Percentiles rank a stretch among this genome's conserved stretches.
These are phyloP conservation scores for Spisula subtruncata DNA, from an alignment of 2,888 invertebrate genomes.

Conservation along the genomic window DNA sequence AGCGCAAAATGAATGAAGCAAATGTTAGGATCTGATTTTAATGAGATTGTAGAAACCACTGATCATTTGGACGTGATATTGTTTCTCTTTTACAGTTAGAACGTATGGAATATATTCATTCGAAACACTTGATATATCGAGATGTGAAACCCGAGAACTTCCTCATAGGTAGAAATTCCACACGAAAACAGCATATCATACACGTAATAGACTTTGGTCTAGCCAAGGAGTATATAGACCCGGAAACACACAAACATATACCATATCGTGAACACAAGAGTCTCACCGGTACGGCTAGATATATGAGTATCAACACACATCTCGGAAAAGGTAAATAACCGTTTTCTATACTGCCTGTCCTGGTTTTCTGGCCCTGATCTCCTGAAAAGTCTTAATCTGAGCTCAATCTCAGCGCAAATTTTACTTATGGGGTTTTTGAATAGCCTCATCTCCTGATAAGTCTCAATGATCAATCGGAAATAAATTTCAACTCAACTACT, in stretches of 20 bases:
- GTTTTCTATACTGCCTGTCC: background rate
- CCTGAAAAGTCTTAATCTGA: too few relatives aligned
- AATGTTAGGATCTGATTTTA: too few relatives aligned
- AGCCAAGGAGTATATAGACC: conserved; percentile 99
- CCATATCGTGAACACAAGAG: conserved; percentile 99
- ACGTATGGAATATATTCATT: conserved; percentile 99
- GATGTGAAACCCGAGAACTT: conserved; percentile 99
- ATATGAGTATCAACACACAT: conserved; percentile 99
- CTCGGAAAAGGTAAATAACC: conserved; percentile 95
- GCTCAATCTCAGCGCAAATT: too few relatives aligned
- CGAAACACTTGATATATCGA: conserved; percentile 99
- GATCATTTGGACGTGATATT: too few relatives aligned
- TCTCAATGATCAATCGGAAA: too few relatives aligned
- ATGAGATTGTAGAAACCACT: too few relatives aligned
- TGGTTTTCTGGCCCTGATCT: background rate
- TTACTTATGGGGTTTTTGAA: too few relatives aligned
- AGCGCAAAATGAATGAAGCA: too few relatives aligned
- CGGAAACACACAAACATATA: conserved; percentile 97
- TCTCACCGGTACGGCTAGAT: conserved; percentile 99
- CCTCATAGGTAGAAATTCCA: conserved; percentile 98
- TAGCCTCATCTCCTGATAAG: too few relatives aligned
- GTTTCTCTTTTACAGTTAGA: conserved; percentile 92
- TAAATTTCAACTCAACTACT: too few relatives aligned
- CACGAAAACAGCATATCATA: conserved; percentile 99
- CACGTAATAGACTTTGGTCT: conserved; percentile 99